Conservation (phyloP, 2,113 vertebrate genomes). For the Grammomys surdaster region DNA sequence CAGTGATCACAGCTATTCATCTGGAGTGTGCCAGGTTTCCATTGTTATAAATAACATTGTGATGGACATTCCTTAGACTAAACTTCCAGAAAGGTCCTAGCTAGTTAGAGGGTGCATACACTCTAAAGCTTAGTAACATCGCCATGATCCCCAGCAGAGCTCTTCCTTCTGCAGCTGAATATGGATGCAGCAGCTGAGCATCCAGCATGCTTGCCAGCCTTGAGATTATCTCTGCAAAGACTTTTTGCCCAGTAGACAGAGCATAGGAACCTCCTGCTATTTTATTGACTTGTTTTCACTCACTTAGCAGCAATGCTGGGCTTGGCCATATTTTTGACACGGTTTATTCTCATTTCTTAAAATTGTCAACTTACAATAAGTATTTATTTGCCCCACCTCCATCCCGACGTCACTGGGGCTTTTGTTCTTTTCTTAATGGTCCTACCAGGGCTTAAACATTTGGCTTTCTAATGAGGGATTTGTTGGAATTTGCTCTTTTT, state of each 20-base stretch:
- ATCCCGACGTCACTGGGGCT: accelerated
- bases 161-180: background rate
- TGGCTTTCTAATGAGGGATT: constrained; percentile 53
- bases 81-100: background rate
- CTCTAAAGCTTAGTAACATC: background rate
- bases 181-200: background rate
- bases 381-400: background rate
- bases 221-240: background rate
- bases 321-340: constrained; percentile 39
- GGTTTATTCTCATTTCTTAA: constrained; percentile 59
- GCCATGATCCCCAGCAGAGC: background rate
- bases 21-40: background rate
- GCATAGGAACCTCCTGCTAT: background rate
- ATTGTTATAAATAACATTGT: background rate
- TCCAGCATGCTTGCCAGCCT: background rate
- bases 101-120: background rate
- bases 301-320: constrained; percentile 33
- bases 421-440: constrained; percentile 50
- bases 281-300: constrained; percentile 51
- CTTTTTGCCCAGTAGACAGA: background rate
- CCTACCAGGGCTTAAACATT: constrained; percentile 35
- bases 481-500: constrained; percentile 19
- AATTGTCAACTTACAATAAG: constrained; percentile 45
- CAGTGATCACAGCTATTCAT: background rate
- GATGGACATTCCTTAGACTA: background rate